Evolutionary conservation across 1,140 invertebrate genomes (phyloP), one percentile per base, ranked within the genome.

Genomic region (Eueides isabella): DNA sequence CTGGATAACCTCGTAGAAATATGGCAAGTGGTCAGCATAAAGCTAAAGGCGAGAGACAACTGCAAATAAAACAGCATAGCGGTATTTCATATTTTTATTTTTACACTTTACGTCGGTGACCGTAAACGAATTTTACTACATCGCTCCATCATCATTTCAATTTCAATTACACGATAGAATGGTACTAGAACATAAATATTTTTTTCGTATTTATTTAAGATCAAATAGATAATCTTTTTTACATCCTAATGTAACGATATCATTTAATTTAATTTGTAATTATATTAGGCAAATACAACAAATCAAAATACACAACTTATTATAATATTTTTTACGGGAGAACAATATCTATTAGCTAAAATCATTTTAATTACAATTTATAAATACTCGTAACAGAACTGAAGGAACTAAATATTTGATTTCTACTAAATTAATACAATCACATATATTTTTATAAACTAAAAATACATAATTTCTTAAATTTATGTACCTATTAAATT

Each of bases 191-290:
- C 90, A 91, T 92, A 93, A 91, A 93, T 92, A 91, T 88, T 91
- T 91, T 33, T 88, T 84, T 90, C 87, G 84, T 90, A 90, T 92
- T 76, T 91, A 91, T 87, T 89, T 90, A 91, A 89, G 89, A 92
- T 91, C 87, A 93, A 93, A 93, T 93, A 93, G 91, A 93, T 92
- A 92, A 93, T 93, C 91, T 92, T 92, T 92, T 92, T 93, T 93
- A 93, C 90, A 93, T 79, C 86, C 91, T 93, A 93, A 90, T 88
- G 85, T 93, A 92, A 92, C 91, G 90, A 92, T 92, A 91, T 91
- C 84, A 89, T 85, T 84, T 83, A 83, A 84, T 91, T 90, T 91
- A 91, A 87, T 93, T 91, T 92, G 91, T 92, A 90, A 91, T 91
- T 92, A 92, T 90, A 90, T 90, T 92, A 91, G 85, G 83, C 79